These are phyloP conservation scores for Azemiops feae DNA, from an alignment of 2,113 vertebrate species.

Conservation along the genomic window DNA sequence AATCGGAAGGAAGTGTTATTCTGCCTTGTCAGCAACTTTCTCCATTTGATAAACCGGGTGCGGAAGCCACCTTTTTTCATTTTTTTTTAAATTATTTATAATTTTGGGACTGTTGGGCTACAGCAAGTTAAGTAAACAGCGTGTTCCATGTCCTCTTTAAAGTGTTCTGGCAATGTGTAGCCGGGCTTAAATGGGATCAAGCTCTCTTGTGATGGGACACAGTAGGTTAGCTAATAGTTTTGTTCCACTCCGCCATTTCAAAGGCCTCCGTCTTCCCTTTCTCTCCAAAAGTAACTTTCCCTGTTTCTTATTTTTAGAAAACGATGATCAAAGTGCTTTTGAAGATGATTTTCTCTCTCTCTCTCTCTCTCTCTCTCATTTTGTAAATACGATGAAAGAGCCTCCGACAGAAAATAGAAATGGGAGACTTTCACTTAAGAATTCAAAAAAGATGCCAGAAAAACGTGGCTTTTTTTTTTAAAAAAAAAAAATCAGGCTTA, in stretches of 20 bases:
- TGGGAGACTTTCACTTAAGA: conserved; percentile 28
- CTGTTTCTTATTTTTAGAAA: conserved; percentile 16
- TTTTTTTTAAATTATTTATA: no score
- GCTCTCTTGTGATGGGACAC: conserved; percentile 53
- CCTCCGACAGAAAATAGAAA: conserved; percentile 18
- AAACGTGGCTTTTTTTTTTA: not conserved
- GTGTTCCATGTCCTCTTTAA: conserved; percentile 50
- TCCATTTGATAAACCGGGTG: not conserved
- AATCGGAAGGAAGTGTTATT: conserved; percentile 14
- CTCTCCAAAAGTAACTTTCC: conserved; percentile 25
- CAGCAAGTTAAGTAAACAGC: conserved; percentile 49
- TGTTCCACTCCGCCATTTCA: conserved; percentile 63
- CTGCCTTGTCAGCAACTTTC: conserved; percentile 12
- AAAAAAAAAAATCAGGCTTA: not conserved
- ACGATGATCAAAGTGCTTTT: conserved; percentile 55
- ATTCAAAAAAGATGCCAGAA: conserved; percentile 38
- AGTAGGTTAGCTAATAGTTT: conserved; percentile 53
- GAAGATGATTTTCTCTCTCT: conserved; percentile 29
- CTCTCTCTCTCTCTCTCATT: not conserved
- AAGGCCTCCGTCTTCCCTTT: conserved; percentile 41
- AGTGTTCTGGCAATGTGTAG: conserved; percentile 47
- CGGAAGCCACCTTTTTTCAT: conserved; percentile 14
- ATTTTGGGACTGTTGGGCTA: not conserved
- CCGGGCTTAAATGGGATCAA: conserved; percentile 56
- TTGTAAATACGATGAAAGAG: conserved; percentile 18